phyloP scores from a whole-genome alignment of 2,888 invertebrate species.

The Gastracanthus pulcherrimus region DNA sequence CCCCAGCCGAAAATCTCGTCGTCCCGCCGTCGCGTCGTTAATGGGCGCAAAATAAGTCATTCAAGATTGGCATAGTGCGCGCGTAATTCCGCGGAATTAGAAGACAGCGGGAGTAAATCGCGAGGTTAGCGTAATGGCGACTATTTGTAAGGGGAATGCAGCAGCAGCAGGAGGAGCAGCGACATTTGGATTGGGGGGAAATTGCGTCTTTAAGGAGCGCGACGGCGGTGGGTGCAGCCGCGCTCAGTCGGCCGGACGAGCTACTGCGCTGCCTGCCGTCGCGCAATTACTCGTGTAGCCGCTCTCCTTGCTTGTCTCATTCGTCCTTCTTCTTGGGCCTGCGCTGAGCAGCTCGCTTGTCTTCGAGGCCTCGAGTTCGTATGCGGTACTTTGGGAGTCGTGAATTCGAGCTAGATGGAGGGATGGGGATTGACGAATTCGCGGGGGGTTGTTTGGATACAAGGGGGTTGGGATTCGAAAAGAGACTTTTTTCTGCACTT shows the following conservation, averaged over 20 bases:
- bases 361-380: no score
- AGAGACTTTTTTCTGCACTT: no score
- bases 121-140: slow-evolving; percentile 51
- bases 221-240: background rate
- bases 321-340: background rate
- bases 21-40: background rate
- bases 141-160: slow-evolving; percentile 41
- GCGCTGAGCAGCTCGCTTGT: background rate
- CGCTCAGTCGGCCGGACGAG: background rate
- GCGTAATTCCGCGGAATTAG: slow-evolving; percentile 54
- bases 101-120: slow-evolving; percentile 55
- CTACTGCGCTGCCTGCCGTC: background rate
- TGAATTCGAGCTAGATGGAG: no score
- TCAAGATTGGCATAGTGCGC: slow-evolving; percentile 25
- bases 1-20: background rate
- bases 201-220: slow-evolving; percentile 44
- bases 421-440: no score
- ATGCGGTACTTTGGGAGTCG: background rate
- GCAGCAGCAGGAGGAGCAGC: background rate
- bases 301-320: background rate
- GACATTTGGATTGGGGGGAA: slow-evolving; percentile 36
- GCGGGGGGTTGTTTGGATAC: no score
- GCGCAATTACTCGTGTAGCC: slow-evolving; percentile 41
- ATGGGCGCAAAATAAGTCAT: slow-evolving; percentile 45
- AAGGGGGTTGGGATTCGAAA: no score